Evolutionary conservation across 2,888 invertebrate species (phyloP), one percentile per base, ranked within the genome.

Genomic region (Neoascia interrupta): DNA sequence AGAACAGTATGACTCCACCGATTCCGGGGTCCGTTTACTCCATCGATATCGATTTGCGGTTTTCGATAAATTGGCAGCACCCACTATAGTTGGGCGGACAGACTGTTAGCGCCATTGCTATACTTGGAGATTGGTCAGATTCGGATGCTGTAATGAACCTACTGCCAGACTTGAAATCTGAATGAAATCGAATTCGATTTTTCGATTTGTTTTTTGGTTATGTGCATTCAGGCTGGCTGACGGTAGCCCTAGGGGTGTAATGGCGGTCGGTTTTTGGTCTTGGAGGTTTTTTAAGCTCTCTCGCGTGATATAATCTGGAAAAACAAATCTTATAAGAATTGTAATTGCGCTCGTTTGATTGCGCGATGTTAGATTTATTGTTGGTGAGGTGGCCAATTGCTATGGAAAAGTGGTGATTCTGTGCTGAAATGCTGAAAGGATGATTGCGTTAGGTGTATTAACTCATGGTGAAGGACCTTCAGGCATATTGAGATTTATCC

Each of bases 341-440:
- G 79, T 73, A 79, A 79, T 73, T 73, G 79, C 79, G 73, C 73
- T 79, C 61, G 66, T 73, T 68, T 37, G 79, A 73, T 79, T 79
- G 79, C 79, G 68, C 73, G 72, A 73, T 61, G 61, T 18, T 56
- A 60, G 66, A 79, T 79, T 79, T 79, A 79, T 73, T 54, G 73
- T 49, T 19, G 8, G 54, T 28, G 79, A 79, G 68, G 72, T 79
- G 79, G 79, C 79, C 79, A 79, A 79, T 79, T n/a, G n/a, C 73
- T 56, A 28, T 51, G 66, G 54, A 31, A 49, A 68, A 11, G 58
- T 43, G 56, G 66, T 28, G 63, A 56, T 51, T 66, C 47, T 31
- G 45, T 45, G 39, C 43, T 49, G n/a, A n/a, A n/a, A n/a, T n/a
- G n/a, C n/a, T n/a, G n/a, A n/a, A n/a, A n/a, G n/a, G n/a, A n/a